Percentiles rank a stretch among this genome's conserved stretches.
Conservation (phyloP, 2,888 invertebrate species). For the Adela reaumurella region DNA sequence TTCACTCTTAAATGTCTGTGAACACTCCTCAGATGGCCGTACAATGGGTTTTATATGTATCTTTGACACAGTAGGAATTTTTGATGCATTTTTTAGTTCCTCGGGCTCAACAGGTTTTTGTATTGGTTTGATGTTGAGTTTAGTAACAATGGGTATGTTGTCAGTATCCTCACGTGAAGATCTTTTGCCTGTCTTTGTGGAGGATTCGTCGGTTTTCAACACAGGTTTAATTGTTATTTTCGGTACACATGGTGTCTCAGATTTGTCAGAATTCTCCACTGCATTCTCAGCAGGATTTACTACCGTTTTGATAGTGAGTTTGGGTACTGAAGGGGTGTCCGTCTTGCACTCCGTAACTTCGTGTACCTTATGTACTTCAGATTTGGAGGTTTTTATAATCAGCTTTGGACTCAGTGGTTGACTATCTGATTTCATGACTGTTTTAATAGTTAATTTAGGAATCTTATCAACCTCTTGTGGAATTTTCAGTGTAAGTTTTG, state of each 20-base stretch:
- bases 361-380: constrained; percentile 25
- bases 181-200: constrained; percentile 21
- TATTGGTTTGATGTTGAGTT: constrained; percentile 44
- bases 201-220: constrained; percentile 26
- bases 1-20: constrained; percentile 19
- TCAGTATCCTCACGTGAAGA: constrained; percentile 25
- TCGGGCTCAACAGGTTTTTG: background rate
- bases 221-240: constrained; percentile 58
- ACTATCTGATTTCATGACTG: constrained; percentile 30
- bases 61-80: constrained; percentile 52
- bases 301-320: constrained; percentile 18
- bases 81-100: constrained; percentile 15
- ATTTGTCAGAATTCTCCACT: constrained; percentile 19
- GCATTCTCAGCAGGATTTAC: constrained; percentile 8
- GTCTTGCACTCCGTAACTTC: constrained; percentile 18
- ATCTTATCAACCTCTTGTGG: constrained; percentile 38
- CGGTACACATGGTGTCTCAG: constrained; percentile 46
- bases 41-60: constrained; percentile 48
- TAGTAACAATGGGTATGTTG: constrained; percentile 39
- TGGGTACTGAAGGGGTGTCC: constrained; percentile 20
- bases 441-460: constrained; percentile 46
- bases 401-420: constrained; percentile 47
- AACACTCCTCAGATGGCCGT: constrained; percentile 15
- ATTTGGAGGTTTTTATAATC: constrained; percentile 46
- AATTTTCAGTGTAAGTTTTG: constrained; percentile 38